Base-by-base conservation (phyloP, 2,888 invertebrate species). In the Caenorhabditis doughertyi region DNA sequence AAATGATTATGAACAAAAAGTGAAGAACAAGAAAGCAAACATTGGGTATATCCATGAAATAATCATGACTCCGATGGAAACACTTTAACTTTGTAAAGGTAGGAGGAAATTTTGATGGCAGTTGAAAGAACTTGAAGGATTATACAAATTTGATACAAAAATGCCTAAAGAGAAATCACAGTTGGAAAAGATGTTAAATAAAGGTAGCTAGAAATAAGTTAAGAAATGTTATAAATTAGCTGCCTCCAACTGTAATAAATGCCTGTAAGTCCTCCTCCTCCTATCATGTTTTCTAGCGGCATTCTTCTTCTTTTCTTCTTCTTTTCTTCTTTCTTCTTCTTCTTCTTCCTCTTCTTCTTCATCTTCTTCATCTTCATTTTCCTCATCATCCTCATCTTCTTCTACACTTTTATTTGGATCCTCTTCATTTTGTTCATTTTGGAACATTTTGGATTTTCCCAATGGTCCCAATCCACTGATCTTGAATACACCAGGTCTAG, bases 151-250 rank as follows among this genome's bases (percentile, higher is more conserved):
- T 58, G 25, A 39, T 51, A 49, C 11, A 65, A 56, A 68, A 53
- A 53, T 72, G 42, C 67, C 72, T 72, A 73, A 53, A 25, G 64
- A 70, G 60, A 68, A 25, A 67, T 76, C 74, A 67, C 58, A 67
- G 49, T 21, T 18, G 35, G n/a, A 29, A 44, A 60, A 47, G 9
- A 16, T 16, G 18, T 9, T 29, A 47, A 60, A 49, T 27, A 51
- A 35, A 35, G 71, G 60, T 60, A 72, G 55, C 55, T 25, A 16
- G 23, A 42, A 42, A 68, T 7, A 42, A 25, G 47, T 56, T 25
- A 11, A n/a, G n/a, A n/a, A n/a, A n/a, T n/a, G 16, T 56, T 65
- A 79, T 53, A 71, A 35, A 18, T 49, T 53, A 29, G 23, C 13
- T 5, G 44, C 49, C 47, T 55, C 32, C 27, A 73, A 49, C 25